A percentile compares a stretch with the other conserved stretches of the same genome.
Evolutionary conservation across 2,888 invertebrate genomes (phyloP).

Genomic region (Atethmia centrago): DNA sequence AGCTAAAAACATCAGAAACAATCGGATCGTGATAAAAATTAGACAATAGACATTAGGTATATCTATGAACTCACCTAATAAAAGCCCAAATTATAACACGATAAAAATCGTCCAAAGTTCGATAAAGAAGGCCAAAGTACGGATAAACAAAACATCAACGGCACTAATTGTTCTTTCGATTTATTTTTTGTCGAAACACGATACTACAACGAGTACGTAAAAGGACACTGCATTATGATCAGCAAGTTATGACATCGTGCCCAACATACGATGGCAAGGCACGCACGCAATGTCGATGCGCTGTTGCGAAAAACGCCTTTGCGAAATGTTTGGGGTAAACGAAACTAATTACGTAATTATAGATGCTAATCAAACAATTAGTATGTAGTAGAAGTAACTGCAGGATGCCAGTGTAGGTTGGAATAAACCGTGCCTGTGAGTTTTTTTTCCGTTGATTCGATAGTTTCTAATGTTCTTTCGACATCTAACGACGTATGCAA

Average conservation of each 20-base stretch:
- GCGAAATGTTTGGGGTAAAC: conserved; percentile 59
- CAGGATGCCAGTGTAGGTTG: conserved; percentile 36
- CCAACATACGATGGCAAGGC: conserved; percentile 34
- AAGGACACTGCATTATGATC: conserved; percentile 50
- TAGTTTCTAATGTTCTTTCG: not conserved
- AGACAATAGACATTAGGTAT: not conserved
- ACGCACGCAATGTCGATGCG: conserved; percentile 45
- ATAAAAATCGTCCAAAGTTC: not conserved
- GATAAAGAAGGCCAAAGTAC: conserved; percentile 1
- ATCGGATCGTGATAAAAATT: not conserved
- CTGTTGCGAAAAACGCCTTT: conserved; percentile 57
- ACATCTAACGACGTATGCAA: too few relatives aligned
- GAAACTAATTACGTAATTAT: conserved; percentile 54
- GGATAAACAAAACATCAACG: not conserved
- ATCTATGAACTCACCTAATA: not conserved
- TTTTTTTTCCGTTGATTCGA: not conserved
- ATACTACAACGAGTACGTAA: conserved; percentile 13
- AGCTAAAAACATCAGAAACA: not conserved
- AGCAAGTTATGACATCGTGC: conserved; percentile 46
- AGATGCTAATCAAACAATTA: conserved; percentile 57
- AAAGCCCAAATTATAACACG: not conserved
- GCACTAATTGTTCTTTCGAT: conserved; percentile 4
- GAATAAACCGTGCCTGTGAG: not conserved
- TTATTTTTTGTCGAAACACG: not conserved
- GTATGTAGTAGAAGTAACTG: conserved; percentile 34